These are phyloP conservation scores for Scaptomyza reducta DNA, from an alignment of 2,888 invertebrate genomes.

Conservation along the genomic window DNA sequence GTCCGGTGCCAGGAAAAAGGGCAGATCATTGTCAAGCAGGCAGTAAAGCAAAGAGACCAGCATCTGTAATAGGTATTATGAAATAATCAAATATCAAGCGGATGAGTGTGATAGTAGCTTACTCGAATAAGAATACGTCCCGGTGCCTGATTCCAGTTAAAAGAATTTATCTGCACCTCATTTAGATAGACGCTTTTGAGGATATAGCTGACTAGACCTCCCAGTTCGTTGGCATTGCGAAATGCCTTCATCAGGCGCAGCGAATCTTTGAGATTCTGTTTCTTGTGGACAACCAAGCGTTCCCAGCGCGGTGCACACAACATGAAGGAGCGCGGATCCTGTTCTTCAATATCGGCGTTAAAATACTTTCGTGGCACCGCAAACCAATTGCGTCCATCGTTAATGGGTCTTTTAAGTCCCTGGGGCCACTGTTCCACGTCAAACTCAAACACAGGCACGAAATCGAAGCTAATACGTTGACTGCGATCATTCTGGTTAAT, in stretches of 20 bases:
- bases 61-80: conserved; percentile 15
- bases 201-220: conserved; percentile 62
- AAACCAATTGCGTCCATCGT: conserved; percentile 51
- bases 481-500: conserved; percentile 9
- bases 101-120: conserved; percentile 9
- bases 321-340: conserved; percentile 49
- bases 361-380: conserved; percentile 62
- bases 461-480: conserved; percentile 65
- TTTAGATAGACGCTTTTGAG: conserved; percentile 66
- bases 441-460: conserved; percentile 73
- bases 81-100: background rate
- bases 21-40: conserved; percentile 5
- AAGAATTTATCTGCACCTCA: background rate
- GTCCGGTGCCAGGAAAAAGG: conserved; percentile 32
- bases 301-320: conserved; percentile 67
- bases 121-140: conserved; percentile 54
- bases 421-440: conserved; percentile 34
- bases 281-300: conserved; percentile 44
- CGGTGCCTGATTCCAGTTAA: conserved; percentile 41
- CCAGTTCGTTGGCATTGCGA: conserved; percentile 50
- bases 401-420: background rate
- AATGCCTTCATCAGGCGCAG: conserved; percentile 71
- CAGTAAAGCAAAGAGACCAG: conserved; percentile 3
- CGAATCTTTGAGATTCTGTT: conserved; percentile 64
- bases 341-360: background rate